Percentiles rank a stretch among this genome's conserved stretches.
phyloP scores from a whole-genome alignment of 2,113 vertebrate genomes.

The Nerophis ophidion region DNA sequence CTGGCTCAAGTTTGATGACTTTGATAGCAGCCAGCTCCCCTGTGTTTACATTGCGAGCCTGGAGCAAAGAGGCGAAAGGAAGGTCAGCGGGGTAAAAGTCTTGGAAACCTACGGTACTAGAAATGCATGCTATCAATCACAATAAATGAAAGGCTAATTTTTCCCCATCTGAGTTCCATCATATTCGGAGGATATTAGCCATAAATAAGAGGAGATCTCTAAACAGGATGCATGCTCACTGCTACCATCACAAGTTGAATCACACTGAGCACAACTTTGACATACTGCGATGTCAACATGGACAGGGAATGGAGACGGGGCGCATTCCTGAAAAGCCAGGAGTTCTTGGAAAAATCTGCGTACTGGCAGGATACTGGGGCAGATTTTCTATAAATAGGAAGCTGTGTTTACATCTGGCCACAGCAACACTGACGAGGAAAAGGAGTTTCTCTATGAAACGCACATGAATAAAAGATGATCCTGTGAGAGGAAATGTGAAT shows the following conservation, averaged over 20 bases:
- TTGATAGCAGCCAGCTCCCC: slow-evolving; percentile 94
- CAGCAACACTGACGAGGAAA: slow-evolving; percentile 10
- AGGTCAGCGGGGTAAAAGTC: neutral
- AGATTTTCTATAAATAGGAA: slow-evolving; percentile 48
- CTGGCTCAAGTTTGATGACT: slow-evolving; percentile 98
- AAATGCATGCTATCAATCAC: neutral
- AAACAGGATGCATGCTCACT: no score
- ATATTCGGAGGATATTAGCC: no score
- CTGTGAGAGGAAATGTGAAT: slow-evolving; percentile 4
- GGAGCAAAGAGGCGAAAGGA: slow-evolving; percentile 15
- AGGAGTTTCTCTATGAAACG: slow-evolving; percentile 35
- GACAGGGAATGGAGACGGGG: neutral
- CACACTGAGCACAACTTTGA: no score
- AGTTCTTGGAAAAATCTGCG: neutral
- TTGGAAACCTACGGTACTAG: neutral
- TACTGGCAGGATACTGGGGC: slow-evolving; percentile 10
- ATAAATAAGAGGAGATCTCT: no score
- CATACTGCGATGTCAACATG: neutral
- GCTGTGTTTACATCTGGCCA: slow-evolving; percentile 43
- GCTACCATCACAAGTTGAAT: no score
- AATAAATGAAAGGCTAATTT: no score
- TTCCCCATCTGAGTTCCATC: no score
- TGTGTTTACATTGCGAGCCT: slow-evolving; percentile 90
- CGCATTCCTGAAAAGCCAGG: slow-evolving; percentile 32
- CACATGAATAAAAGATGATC: slow-evolving; percentile 20